phyloP scores from a whole-genome alignment of 92 coral and sea anemone species.

The Muricea muricata region DNA sequence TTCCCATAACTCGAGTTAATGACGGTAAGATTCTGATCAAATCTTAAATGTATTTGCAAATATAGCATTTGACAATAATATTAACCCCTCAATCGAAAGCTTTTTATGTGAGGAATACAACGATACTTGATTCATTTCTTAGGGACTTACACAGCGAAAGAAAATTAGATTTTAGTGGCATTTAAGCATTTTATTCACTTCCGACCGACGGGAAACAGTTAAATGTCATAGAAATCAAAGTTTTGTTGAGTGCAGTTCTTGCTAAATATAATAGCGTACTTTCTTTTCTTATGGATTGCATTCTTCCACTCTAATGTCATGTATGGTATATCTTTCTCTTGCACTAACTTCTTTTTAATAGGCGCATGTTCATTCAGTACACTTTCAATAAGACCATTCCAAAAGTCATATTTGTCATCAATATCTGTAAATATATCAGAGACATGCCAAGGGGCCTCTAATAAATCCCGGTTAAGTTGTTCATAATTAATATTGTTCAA shows the following conservation, averaged over 20 bases:
- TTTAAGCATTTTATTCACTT: no score
- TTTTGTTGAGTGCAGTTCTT: slow-evolving; percentile 51
- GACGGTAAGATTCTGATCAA: no score
- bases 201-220: no score
- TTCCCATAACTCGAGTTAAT: no score
- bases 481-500: slow-evolving; percentile 65
- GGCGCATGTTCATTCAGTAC: slow-evolving; percentile 44
- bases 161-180: no score
- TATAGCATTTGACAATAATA: no score
- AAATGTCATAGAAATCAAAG: slow-evolving; percentile 65
- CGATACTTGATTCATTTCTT: no score
- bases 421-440: slow-evolving; percentile 49
- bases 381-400: slow-evolving; percentile 53
- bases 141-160: no score
- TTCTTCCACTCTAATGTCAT: slow-evolving; percentile 66
- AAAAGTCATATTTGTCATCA: slow-evolving; percentile 53
- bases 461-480: slow-evolving; percentile 50
- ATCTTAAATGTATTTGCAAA: no score
- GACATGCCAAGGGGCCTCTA: slow-evolving; percentile 63
- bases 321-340: slow-evolving; percentile 64
- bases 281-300: slow-evolving; percentile 67
- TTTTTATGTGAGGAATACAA: no score
- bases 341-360: slow-evolving; percentile 48
- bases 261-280: slow-evolving; percentile 58
- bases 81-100: no score